A percentile compares a stretch with the other conserved stretches of the same genome.
These are phyloP conservation scores for Pollicipes pollicipes DNA, from an alignment of 1,140 invertebrate genomes.

Conservation along the genomic window DNA sequence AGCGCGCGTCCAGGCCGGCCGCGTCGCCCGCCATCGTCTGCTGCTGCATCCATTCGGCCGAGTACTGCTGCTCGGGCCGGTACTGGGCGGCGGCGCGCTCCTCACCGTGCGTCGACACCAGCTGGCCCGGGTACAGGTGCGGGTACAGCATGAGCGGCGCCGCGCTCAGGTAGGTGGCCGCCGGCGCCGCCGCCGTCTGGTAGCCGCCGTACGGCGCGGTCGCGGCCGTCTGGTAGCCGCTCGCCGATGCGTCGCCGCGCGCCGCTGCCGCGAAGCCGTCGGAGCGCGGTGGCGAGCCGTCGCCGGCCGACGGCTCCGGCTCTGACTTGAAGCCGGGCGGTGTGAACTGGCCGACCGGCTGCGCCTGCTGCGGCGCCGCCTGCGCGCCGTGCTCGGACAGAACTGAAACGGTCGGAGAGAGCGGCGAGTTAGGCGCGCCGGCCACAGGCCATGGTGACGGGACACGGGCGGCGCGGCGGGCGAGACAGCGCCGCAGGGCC, in stretches of 20 bases:
- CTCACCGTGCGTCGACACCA: not conserved
- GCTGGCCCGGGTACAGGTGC: constrained; percentile 4
- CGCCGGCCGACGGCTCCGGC: not conserved
- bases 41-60: not conserved
- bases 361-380: not conserved
- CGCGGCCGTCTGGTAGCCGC: not conserved
- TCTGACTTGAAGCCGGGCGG: not conserved
- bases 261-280: not conserved
- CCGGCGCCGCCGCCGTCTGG: not conserved
- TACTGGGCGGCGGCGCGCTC: not conserved
- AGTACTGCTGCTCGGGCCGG: not conserved
- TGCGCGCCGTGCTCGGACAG: not conserved
- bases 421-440: not conserved
- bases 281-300: not conserved
- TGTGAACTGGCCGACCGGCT: not conserved
- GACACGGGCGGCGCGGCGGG: too few species aligned
- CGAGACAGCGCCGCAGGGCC: too few species aligned
- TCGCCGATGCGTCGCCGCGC: too few species aligned
- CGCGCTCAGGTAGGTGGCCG: not conserved
- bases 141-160: constrained; percentile 3
- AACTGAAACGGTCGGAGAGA: not conserved
- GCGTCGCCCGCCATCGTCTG: not conserved
- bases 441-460: not conserved
- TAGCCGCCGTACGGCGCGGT: not conserved
- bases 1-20: not conserved